Conservation (phyloP, 53 echinoderm and acorn worm genomes). For the Antedon mediterranea region DNA sequence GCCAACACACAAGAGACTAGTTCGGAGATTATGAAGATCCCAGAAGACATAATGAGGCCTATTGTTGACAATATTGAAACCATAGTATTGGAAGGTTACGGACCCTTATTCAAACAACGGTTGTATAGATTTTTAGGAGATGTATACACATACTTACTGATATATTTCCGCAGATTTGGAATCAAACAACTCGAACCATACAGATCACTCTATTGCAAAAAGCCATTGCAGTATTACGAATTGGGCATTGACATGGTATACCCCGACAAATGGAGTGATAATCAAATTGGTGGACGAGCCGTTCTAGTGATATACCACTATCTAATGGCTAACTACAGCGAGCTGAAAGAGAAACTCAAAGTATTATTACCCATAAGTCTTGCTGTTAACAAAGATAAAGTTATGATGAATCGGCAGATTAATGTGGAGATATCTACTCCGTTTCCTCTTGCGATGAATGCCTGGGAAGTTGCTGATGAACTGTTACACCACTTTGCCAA, state of each 20-base stretch:
- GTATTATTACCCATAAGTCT: too few species aligned
- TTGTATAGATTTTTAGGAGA: neutral
- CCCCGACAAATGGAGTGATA: neutral
- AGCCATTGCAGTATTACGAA: neutral
- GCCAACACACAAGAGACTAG: too few species aligned
- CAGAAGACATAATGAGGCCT: neutral
- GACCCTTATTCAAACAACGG: neutral
- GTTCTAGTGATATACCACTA: neutral
- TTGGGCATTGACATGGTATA: neutral
- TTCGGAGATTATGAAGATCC: neutral
- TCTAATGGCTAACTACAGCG: neutral
- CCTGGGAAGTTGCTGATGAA: too few species aligned
- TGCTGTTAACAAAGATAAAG: too few species aligned
- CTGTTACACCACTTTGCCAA: too few species aligned
- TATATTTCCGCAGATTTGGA: neutral
- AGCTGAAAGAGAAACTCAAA: neutral
- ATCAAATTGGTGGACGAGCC: neutral
- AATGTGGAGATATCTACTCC: too few species aligned
- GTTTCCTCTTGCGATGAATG: too few species aligned
- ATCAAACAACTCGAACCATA: neutral
- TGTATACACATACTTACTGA: neutral
- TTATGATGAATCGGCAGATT: too few species aligned
- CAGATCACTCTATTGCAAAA: neutral
- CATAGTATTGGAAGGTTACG: neutral
- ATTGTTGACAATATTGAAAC: neutral